phyloP scores from a whole-genome alignment of 2,797 vertebrate species.

The Hafferia zeledoni region DNA sequence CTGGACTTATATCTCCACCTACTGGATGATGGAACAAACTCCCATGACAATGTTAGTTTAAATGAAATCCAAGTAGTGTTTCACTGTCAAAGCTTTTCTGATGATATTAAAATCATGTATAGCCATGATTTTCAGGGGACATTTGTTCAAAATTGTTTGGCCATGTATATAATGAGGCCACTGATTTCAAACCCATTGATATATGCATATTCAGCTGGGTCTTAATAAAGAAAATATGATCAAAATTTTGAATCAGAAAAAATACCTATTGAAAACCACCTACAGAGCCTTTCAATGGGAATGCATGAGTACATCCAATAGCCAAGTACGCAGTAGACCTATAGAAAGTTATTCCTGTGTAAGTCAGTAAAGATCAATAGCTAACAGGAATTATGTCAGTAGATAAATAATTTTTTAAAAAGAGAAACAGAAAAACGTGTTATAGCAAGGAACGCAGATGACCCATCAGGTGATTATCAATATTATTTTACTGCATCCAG shows the following conservation, averaged over 20 bases:
- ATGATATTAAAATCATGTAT: not conserved
- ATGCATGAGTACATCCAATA: not conserved
- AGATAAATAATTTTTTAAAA: not conserved
- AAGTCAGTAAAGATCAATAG: not conserved
- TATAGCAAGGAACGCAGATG: not conserved
- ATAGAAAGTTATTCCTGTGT: not conserved
- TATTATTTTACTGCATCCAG: not conserved
- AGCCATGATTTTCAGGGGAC: not conserved
- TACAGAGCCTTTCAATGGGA: not conserved
- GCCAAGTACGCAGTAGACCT: not conserved
- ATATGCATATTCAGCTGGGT: not conserved
- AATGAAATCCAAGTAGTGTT: not conserved
- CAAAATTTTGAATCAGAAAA: not conserved
- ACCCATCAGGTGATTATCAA: not conserved
- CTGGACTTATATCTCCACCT: conserved; percentile 76
- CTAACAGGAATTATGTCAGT: not conserved
- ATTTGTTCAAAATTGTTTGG: not conserved
- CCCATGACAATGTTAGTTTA: not conserved
- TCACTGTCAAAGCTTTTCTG: not conserved
- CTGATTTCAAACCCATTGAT: not conserved
- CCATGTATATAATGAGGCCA: not conserved
- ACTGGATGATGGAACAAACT: conserved; percentile 55
- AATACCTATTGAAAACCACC: not conserved
- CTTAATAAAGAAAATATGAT: not conserved
- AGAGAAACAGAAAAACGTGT: not conserved